These are phyloP conservation scores for Drosophila subquinaria DNA, from an alignment of 2,888 invertebrate genomes.

Conservation along the genomic window DNA sequence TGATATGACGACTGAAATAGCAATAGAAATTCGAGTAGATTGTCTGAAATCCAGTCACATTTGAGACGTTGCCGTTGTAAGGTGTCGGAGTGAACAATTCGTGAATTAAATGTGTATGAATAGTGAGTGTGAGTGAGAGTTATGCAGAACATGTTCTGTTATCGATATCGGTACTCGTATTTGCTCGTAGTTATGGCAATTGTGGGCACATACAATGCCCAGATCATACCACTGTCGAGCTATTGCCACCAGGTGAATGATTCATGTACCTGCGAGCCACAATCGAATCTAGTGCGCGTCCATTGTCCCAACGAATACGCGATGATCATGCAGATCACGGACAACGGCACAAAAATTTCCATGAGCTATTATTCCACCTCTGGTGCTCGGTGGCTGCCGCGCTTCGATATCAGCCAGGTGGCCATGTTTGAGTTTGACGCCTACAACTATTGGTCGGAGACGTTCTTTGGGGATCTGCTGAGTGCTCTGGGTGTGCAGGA, in stretches of 20 bases:
- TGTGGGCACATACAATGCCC: constrained; percentile 22
- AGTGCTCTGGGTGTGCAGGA: constrained; percentile 48
- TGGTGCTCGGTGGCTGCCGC: constrained; percentile 53
- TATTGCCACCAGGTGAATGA: constrained; percentile 50
- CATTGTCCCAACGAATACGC: constrained; percentile 62
- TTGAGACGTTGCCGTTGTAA: constrained; percentile 37
- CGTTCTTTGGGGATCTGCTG: constrained; percentile 62
- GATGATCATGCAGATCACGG: constrained; percentile 59
- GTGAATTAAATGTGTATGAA: constrained; percentile 40
- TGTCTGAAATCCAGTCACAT: constrained; percentile 49
- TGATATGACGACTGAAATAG: constrained; percentile 23
- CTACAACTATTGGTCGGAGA: constrained; percentile 62
- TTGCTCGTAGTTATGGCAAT: constrained; percentile 17
- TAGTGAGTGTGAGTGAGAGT: constrained; percentile 20
- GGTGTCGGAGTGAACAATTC: not conserved
- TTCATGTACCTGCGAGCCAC: constrained; percentile 60
- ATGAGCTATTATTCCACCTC: constrained; percentile 61
- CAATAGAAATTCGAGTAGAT: constrained; percentile 1
- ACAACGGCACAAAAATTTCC: constrained; percentile 51
- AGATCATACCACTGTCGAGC: constrained; percentile 63
- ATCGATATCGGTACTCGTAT: constrained; percentile 26
- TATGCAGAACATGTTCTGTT: constrained; percentile 38
- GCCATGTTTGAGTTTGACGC: constrained; percentile 69
- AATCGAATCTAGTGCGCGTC: constrained; percentile 64
- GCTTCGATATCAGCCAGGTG: constrained; percentile 53